Base-by-base conservation (phyloP, 2,797 vertebrate genomes). In the Nyctibius grandis region DNA sequence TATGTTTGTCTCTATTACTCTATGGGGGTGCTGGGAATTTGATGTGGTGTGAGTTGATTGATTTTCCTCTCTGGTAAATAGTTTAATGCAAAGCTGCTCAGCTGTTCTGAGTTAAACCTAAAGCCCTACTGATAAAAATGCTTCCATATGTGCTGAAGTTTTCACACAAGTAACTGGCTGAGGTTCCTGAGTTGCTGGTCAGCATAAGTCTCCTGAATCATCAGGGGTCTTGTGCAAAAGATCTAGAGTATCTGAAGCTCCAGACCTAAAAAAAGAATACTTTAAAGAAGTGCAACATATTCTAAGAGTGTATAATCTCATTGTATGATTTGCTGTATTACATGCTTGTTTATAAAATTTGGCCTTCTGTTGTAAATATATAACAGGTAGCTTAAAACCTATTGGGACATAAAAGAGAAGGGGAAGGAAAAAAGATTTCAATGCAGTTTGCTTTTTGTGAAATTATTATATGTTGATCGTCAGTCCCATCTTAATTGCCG, bases 401-500 rank as follows among this genome's bases (percentile, higher is more conserved):
- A 33, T 75, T 91, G 67, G 31, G 51, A 79, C 13, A n/a, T 68
- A 77, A 31, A 88, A 56, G 12, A 73, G 38, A 69, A 57, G 7
- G 12, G 50, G 29, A 40, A 95, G 75, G 9, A 45, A 94, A 88
- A 69, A 60, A 91, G 11, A 82, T 92, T 95, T 96, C 57, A 38
- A 53, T 92, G 61, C 9, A 45, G 29, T 88, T 93, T 97, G n/a
- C 23, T 72, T 76, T 92, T 90, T 59, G 26, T 26, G 29, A 72
- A 80, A 77, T 92, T 90, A 69, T 83, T 67, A 29, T 29, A 38
- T 90, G 64, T 86, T 93, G 77, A 68, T 96, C 91, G 70, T 94
- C 79, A 60, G 44, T 86, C 69, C 81, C 75, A 87, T 82, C 73
- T 91, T 85, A 48, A 69, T 45, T 85, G 50, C 54, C 31, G 76